Evolutionary conservation across 2,113 vertebrate species (phyloP).

Genomic region (Poecile atricapillus): DNA sequence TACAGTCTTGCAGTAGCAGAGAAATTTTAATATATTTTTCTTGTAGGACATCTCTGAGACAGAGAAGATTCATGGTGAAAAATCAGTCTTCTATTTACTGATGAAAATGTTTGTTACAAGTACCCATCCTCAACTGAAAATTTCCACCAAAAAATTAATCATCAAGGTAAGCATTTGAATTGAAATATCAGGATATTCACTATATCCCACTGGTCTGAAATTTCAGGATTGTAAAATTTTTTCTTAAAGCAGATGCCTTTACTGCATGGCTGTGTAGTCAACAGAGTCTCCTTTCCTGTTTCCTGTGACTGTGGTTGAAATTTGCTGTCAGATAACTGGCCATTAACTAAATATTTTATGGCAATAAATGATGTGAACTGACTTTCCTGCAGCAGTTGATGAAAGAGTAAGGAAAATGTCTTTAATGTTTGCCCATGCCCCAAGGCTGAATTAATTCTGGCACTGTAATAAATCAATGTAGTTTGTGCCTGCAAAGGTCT

Average conservation of each 20-base stretch:
- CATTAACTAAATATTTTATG: background rate
- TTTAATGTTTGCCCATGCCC: background rate
- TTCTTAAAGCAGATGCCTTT: background rate
- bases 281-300: background rate
- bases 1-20: background rate
- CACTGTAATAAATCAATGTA: background rate
- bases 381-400: background rate
- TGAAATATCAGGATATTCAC: background rate
- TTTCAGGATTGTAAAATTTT: background rate
- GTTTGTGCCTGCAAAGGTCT: background rate
- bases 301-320: background rate
- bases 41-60: conserved; percentile 75
- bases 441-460: background rate
- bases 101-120: conserved; percentile 93
- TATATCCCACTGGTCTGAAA: background rate
- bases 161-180: conserved; percentile 79
- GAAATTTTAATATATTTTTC: background rate
- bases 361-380: background rate
- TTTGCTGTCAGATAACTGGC: background rate
- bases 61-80: conserved; percentile 76
- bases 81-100: conserved; percentile 88
- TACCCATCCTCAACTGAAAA: conserved; percentile 77
- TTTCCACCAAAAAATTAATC: conserved; percentile 82
- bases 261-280: background rate
- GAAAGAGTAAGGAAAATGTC: background rate